Evolutionary conservation across 2,888 invertebrate genomes (phyloP).

Genomic region (Dynastes grantii): DNA sequence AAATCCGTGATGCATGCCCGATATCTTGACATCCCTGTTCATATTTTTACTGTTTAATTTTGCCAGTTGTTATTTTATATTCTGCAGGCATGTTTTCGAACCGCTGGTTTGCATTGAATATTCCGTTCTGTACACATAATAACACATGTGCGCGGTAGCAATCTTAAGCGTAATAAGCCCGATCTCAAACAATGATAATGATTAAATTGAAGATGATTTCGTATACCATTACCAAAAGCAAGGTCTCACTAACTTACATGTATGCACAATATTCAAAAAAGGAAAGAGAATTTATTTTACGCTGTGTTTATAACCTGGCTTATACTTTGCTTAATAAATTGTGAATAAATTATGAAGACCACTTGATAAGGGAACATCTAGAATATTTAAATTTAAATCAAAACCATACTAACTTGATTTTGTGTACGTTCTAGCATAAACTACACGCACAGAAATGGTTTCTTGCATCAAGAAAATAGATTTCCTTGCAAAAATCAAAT

Average conservation of each 20-base stretch:
- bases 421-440: too few species aligned
- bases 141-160: conserved; percentile 13
- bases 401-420: too few species aligned
- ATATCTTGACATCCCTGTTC: not conserved
- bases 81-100: not conserved
- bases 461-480: too few species aligned
- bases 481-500: too few species aligned
- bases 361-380: too few species aligned
- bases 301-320: too few species aligned
- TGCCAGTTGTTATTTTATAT: not conserved
- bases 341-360: too few species aligned
- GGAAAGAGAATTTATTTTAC: too few species aligned
- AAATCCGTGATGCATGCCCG: not conserved
- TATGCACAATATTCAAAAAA: not conserved
- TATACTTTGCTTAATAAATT: too few species aligned
- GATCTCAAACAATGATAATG: not conserved
- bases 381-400: too few species aligned
- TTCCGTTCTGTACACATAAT: not conserved
- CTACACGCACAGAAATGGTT: too few species aligned
- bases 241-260: not conserved
- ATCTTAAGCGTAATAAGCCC: not conserved
- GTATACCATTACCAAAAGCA: not conserved
- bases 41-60: not conserved
- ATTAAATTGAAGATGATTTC: not conserved
- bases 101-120: not conserved